These are phyloP conservation scores for Rhinophrynus dorsalis DNA, from an alignment of 2,797 vertebrate species.

Conservation along the genomic window DNA sequence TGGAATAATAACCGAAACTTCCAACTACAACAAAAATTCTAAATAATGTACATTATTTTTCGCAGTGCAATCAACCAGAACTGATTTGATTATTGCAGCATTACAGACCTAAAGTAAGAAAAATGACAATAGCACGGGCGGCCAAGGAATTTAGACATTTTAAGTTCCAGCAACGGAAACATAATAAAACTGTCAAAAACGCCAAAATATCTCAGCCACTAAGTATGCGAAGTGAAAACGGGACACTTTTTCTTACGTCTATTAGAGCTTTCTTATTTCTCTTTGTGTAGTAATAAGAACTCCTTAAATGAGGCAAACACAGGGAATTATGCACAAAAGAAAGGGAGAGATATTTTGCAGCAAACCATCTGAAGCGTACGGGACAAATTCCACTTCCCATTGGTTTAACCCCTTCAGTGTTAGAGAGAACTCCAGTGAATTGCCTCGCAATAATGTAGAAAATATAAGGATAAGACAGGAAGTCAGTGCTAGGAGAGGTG, in stretches of 20 bases:
- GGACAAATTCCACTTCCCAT: too few relatives aligned
- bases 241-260: too few relatives aligned
- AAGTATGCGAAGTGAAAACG: neutral
- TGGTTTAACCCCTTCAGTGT: too few relatives aligned
- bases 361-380: too few relatives aligned
- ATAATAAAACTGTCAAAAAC: neutral
- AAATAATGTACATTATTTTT: neutral
- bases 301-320: neutral
- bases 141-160: constrained; percentile 1
- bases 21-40: neutral
- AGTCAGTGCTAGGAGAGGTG: too few relatives aligned
- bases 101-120: constrained; percentile 1
- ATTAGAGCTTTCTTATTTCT: too few relatives aligned
- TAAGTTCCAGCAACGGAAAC: neutral
- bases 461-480: too few relatives aligned
- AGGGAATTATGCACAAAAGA: too few relatives aligned
- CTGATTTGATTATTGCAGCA: neutral
- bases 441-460: too few relatives aligned
- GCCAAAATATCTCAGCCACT: neutral
- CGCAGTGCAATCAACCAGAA: neutral
- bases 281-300: neutral
- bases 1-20: too few relatives aligned
- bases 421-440: too few relatives aligned
- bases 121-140: neutral
- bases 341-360: too few relatives aligned